Percentiles rank a stretch among this genome's conserved stretches.
phyloP scores from a whole-genome alignment of 2,888 invertebrate genomes.

The Blera fallax region DNA sequence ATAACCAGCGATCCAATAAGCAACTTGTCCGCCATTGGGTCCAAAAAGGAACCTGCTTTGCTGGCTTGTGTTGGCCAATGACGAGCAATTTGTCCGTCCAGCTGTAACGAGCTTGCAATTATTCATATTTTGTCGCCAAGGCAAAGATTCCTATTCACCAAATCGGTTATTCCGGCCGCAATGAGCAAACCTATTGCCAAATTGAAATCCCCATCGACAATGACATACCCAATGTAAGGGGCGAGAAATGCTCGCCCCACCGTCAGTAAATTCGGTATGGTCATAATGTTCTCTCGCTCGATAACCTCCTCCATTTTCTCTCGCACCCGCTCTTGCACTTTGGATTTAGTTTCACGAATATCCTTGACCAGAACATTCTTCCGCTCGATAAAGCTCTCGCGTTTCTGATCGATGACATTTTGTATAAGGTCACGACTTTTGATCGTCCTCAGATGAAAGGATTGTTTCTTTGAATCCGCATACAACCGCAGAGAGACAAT shows the following conservation, averaged over 20 bases:
- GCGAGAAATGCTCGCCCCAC: slow-evolving; percentile 91
- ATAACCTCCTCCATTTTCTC: slow-evolving; percentile 87
- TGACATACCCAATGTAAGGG: slow-evolving; percentile 94
- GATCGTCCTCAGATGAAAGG: slow-evolving; percentile 77
- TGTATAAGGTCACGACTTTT: slow-evolving; percentile 83
- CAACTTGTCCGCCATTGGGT: slow-evolving; percentile 98
- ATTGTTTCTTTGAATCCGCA: slow-evolving; percentile 79
- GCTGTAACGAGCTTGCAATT: slow-evolving; percentile 82
- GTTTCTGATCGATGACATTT: slow-evolving; percentile 85
- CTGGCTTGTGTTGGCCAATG: slow-evolving; percentile 95
- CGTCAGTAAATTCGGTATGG: slow-evolving; percentile 96
- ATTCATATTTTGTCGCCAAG: slow-evolving; percentile 7
- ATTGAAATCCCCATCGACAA: slow-evolving; percentile 90
- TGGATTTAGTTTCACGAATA: slow-evolving; percentile 87
- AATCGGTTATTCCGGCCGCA: slow-evolving; percentile 94
- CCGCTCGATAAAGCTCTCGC: slow-evolving; percentile 84
- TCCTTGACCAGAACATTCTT: slow-evolving; percentile 87
- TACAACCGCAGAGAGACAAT: slow-evolving; percentile 78
- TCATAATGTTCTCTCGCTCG: slow-evolving; percentile 92
- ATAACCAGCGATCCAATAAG: slow-evolving; percentile 94
- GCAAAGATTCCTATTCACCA: slow-evolving; percentile 84
- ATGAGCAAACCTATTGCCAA: slow-evolving; percentile 91
- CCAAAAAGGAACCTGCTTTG: slow-evolving; percentile 96
- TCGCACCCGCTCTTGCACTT: slow-evolving; percentile 88
- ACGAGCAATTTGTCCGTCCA: slow-evolving; percentile 98